phyloP scores from a whole-genome alignment of 2,888 invertebrate species.

The Elaeidobius kamerunicus region DNA sequence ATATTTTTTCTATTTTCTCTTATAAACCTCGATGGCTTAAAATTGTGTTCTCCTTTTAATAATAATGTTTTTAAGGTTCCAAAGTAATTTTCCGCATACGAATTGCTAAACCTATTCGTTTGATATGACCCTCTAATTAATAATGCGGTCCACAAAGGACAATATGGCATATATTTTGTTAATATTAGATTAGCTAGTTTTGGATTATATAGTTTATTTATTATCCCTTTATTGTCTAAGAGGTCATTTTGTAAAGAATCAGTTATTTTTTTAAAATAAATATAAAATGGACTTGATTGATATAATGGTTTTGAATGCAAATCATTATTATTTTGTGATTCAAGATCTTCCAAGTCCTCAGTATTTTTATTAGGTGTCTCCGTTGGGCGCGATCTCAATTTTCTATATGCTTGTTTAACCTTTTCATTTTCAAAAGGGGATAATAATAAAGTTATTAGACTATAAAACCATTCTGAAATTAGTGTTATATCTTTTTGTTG shows the following conservation, averaged over 20 bases:
- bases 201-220: not conserved
- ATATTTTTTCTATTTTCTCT: not conserved
- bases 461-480: conserved; percentile 1
- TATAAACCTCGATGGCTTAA: not conserved
- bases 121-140: not conserved
- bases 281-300: conserved; percentile 13
- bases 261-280: not conserved
- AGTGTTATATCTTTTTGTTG: not conserved
- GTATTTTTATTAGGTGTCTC: not conserved
- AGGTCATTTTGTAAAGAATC: not conserved
- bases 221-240: not conserved
- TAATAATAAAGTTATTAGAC: not conserved
- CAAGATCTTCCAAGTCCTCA: not conserved
- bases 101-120: not conserved
- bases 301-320: not conserved
- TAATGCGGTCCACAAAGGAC: not conserved
- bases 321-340: not conserved
- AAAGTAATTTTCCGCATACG: not conserved
- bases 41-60: not conserved
- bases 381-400: not conserved
- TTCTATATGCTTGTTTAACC: not conserved
- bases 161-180: not conserved
- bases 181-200: not conserved
- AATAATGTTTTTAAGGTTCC: not conserved
- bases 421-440: not conserved